These are phyloP conservation scores for Sthenelais limicola DNA, from an alignment of 2,888 invertebrate genomes.

Conservation along the genomic window DNA sequence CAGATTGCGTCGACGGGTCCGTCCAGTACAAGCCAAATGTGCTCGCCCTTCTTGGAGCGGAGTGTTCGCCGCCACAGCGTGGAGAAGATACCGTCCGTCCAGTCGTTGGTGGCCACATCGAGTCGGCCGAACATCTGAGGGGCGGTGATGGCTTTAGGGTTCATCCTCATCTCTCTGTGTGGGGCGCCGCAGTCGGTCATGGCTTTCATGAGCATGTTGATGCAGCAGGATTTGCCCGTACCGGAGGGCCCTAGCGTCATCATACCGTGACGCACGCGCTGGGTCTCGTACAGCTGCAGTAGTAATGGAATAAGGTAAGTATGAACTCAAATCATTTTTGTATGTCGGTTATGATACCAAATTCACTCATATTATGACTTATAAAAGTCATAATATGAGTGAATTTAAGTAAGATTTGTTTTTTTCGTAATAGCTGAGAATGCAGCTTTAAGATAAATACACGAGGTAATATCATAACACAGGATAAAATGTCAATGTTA, in stretches of 20 bases:
- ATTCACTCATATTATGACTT: no score
- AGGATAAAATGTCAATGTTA: no score
- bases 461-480: no score
- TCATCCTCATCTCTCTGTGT: conserved; percentile 98
- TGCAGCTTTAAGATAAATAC: no score
- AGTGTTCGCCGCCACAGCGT: conserved; percentile 96
- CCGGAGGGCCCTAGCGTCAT: conserved; percentile 94
- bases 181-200: conserved; percentile 87
- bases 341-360: no score
- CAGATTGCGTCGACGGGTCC: conserved; percentile 73
- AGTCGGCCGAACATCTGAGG: conserved; percentile 97
- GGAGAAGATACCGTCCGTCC: conserved; percentile 98
- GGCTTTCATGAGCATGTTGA: conserved; percentile 91
- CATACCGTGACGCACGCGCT: conserved; percentile 75
- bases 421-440: no score
- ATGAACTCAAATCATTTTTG: no score
- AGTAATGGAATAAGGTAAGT: not conserved
- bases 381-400: no score
- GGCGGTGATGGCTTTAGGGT: conserved; percentile 97
- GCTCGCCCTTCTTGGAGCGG: conserved; percentile 86
- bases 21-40: conserved; percentile 88
- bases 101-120: conserved; percentile 97
- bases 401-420: no score
- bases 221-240: conserved; percentile 94
- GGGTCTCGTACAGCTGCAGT: conserved; percentile 71